Evolutionary conservation across 2,888 invertebrate species (phyloP).

Genomic region (Anthoptus insignis): DNA sequence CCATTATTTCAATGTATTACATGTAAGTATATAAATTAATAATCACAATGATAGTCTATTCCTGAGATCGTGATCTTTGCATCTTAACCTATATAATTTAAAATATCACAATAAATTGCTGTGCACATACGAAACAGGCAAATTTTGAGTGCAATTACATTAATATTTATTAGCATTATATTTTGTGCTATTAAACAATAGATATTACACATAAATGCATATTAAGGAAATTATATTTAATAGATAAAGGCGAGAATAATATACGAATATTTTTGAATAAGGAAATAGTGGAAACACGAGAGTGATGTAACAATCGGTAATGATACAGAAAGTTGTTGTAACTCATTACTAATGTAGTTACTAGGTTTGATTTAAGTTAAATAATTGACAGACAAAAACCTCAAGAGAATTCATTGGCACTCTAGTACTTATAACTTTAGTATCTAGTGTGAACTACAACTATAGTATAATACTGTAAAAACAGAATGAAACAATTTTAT

Average conservation of each 20-base stretch:
- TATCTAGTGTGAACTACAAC: too few species aligned
- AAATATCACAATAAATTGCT: constrained; percentile 88
- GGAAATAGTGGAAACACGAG: not conserved
- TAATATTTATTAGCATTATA: constrained; percentile 72
- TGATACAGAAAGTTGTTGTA: too few species aligned
- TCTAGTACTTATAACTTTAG: too few species aligned
- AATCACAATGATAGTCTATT: constrained; percentile 80
- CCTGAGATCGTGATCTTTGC: constrained; percentile 77
- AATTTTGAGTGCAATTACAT: constrained; percentile 86
- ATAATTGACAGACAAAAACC: constrained; percentile 30
- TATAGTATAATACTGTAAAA: too few species aligned
- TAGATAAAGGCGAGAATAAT: constrained; percentile 1
- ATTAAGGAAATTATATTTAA: constrained; percentile 51
- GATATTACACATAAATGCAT: constrained; percentile 40
- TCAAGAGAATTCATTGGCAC: constrained; percentile 57
- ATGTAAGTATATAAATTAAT: constrained; percentile 68
- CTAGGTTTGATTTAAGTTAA: not conserved
- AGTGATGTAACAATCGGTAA: not conserved
- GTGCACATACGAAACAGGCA: constrained; percentile 87
- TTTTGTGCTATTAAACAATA: constrained; percentile 69
- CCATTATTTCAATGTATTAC: constrained; percentile 60
- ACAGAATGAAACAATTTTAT: too few species aligned
- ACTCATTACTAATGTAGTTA: constrained; percentile 4
- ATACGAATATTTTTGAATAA: not conserved
- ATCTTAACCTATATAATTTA: constrained; percentile 84